These are phyloP conservation scores for Zygothrica quintamaculata DNA, from an alignment of 2,888 invertebrate genomes.

Conservation along the genomic window DNA sequence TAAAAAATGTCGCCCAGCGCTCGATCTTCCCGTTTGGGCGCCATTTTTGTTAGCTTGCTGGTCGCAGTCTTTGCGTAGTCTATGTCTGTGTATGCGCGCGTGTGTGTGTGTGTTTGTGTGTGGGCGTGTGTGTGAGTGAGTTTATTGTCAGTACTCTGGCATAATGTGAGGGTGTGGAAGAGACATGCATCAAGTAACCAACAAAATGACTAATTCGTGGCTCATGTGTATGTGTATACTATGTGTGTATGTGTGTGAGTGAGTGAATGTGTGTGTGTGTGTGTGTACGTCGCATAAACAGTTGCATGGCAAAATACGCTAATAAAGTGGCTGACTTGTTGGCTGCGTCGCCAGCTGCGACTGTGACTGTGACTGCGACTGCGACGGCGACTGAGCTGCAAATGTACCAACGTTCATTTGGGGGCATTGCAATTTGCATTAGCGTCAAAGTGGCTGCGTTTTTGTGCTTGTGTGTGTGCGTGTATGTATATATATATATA, in stretches of 20 bases:
- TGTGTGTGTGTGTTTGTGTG: constrained; percentile 26
- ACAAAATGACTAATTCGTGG: constrained; percentile 82
- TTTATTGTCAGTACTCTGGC: constrained; percentile 48
- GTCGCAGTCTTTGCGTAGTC: background rate
- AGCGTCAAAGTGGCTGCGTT: constrained; percentile 79
- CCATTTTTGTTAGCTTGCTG: constrained; percentile 67
- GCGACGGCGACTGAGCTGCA: too few species aligned
- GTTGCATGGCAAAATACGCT: constrained; percentile 82
- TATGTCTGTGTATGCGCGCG: background rate
- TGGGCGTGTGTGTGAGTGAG: constrained; percentile 32
- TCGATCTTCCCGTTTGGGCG: constrained; percentile 40
- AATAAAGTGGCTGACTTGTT: constrained; percentile 78
- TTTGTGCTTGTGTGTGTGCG: constrained; percentile 53
- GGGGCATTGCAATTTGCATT: constrained; percentile 74
- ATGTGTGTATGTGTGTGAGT: constrained; percentile 16
- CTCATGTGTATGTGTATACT: constrained; percentile 32
- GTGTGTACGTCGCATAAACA: constrained; percentile 71
- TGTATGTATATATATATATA: constrained; percentile 17
- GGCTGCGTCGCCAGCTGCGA: constrained; percentile 40
- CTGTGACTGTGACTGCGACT: constrained; percentile 16
- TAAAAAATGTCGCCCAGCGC: constrained; percentile 79
- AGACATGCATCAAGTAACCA: constrained; percentile 81
- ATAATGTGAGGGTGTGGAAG: constrained; percentile 14
- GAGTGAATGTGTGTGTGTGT: constrained; percentile 9
- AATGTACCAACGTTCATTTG: constrained; percentile 18